Evolutionary conservation across 2,113 vertebrate species (phyloP).

Genomic region (Machaerirhynchus nigripectus): DNA sequence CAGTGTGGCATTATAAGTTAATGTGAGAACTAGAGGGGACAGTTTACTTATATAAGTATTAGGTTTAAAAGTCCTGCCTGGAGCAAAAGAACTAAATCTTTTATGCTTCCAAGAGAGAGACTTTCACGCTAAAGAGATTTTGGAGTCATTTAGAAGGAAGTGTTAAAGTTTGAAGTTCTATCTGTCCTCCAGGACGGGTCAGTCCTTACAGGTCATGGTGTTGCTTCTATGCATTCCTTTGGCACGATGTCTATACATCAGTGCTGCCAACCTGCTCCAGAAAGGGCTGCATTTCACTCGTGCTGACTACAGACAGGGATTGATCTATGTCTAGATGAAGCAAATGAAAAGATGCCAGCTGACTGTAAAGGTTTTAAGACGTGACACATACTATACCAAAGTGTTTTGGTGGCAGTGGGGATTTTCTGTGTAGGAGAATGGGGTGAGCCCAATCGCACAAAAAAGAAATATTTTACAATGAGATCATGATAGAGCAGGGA

Average conservation of each 20-base stretch:
- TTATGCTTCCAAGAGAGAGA: background rate
- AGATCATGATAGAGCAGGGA: background rate
- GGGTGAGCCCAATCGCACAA: background rate
- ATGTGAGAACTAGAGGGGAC: background rate
- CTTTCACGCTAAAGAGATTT: background rate
- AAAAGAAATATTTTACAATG: background rate
- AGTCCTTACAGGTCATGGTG: fast-evolving
- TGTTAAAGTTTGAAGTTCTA: background rate
- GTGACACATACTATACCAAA: background rate
- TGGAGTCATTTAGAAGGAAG: background rate
- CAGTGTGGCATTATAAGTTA: background rate
- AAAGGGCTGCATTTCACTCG: background rate
- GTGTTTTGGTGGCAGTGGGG: background rate
- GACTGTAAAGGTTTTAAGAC: background rate
- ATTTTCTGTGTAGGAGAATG: background rate
- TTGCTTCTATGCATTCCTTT: background rate
- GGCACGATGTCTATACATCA: background rate
- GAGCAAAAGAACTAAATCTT: background rate
- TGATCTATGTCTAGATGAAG: background rate
- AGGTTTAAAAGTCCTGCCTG: slow-evolving; percentile 2
- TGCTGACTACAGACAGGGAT: background rate
- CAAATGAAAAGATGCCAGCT: background rate
- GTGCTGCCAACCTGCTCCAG: background rate
- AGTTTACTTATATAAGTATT: background rate
- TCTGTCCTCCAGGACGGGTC: background rate